Percentiles rank a stretch among this genome's conserved stretches.
Conservation (phyloP, 2,888 invertebrate genomes). For the Chromoteleia sp. region DNA sequence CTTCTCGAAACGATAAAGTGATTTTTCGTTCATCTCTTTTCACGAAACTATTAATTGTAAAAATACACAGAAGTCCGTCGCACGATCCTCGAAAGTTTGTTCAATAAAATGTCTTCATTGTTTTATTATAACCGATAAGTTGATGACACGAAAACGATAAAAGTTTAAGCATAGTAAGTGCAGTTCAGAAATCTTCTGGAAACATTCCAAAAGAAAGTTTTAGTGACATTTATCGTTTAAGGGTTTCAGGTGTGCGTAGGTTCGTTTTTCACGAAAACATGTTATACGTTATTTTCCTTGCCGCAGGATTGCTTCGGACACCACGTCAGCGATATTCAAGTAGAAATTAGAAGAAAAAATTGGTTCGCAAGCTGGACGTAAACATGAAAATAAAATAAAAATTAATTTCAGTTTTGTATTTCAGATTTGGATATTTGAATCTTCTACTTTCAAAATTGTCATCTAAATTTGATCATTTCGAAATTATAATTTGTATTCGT, state of each 20-base stretch:
- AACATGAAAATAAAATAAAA: too few species aligned
- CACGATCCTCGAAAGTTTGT: constrained; percentile 1
- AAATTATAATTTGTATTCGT: too few species aligned
- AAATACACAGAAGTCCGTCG: background rate
- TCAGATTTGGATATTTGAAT: too few species aligned
- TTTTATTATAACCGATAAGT: constrained; percentile 48
- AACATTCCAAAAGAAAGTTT: constrained; percentile 58
- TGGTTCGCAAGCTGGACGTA: too few species aligned
- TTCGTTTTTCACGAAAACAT: constrained; percentile 32
- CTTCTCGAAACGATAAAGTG: background rate
- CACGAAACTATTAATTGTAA: background rate
- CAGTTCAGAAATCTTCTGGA: constrained; percentile 53
- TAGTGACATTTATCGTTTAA: constrained; percentile 46
- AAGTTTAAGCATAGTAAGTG: constrained; percentile 39
- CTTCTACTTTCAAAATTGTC: too few species aligned
- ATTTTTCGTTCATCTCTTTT: background rate
- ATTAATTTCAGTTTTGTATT: too few species aligned
- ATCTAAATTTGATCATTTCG: too few species aligned
- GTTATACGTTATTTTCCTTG: constrained; percentile 43
- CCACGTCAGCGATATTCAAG: constrained; percentile 29
- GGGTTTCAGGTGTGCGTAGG: constrained; percentile 41
- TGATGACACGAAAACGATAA: constrained; percentile 52
- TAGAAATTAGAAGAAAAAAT: constrained; percentile 2
- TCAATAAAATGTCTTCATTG: constrained; percentile 14
- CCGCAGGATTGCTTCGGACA: constrained; percentile 4